Conservation (phyloP, 1,140 invertebrate species). For the Drosophila micromelanica region DNA sequence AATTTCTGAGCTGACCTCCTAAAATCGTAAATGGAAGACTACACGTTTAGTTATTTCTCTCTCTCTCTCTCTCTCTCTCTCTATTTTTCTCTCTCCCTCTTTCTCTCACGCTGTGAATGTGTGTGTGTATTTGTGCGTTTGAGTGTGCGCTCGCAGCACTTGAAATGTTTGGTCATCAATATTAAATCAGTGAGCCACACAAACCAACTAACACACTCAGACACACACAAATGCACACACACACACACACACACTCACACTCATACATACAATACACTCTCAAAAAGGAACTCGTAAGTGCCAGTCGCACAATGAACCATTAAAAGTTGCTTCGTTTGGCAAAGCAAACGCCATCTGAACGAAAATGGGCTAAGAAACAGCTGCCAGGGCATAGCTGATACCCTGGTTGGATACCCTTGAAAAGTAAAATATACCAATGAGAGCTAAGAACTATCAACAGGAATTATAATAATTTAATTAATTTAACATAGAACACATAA, state of each 20-base stretch:
- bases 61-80: not conserved
- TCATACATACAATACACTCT: conserved; percentile 2
- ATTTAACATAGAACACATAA: too few relatives aligned
- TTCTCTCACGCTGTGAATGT: too few relatives aligned
- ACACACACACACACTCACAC: conserved; percentile 12
- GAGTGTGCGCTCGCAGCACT: conserved; percentile 58
- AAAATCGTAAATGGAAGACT: conserved; percentile 34
- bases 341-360: conserved; percentile 39
- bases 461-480: too few relatives aligned
- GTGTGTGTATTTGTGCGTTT: conserved; percentile 9
- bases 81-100: too few relatives aligned
- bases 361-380: conserved; percentile 15
- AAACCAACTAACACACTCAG: conserved; percentile 48
- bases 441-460: too few relatives aligned
- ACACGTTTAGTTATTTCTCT: conserved; percentile 19
- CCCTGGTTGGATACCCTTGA: conserved; percentile 8
- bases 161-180: conserved; percentile 80
- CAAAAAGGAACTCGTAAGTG: conserved; percentile 51
- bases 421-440: too few relatives aligned
- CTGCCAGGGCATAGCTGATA: not conserved
- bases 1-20: conserved; percentile 9
- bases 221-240: conserved; percentile 20
- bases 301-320: conserved; percentile 74
- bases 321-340: conserved; percentile 75
- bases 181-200: conserved; percentile 71